A percentile compares a stretch with the other conserved stretches of the same genome.
Evolutionary conservation across 2,797 vertebrate genomes (phyloP).

Genomic region (Philypnodon macrostomus): DNA sequence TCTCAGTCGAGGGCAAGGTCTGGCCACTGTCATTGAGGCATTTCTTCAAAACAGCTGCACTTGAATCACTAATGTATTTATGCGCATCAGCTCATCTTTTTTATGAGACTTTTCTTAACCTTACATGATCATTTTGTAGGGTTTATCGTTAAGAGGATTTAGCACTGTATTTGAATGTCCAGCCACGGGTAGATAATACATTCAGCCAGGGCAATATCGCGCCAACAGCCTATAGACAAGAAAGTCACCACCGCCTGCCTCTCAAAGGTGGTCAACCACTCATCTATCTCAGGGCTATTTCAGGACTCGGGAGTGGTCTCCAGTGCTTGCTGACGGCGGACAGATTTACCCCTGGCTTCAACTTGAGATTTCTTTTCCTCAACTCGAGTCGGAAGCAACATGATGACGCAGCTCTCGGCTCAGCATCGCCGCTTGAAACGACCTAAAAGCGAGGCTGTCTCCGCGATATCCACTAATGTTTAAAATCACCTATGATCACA

Average conservation of each 20-base stretch:
- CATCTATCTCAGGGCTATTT: slow-evolving; percentile 42
- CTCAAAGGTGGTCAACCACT: slow-evolving; percentile 38
- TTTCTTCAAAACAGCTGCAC: slow-evolving; percentile 40
- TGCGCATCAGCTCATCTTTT: slow-evolving; percentile 19
- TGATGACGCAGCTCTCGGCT: slow-evolving; percentile 78
- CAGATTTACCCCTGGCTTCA: slow-evolving; percentile 64
- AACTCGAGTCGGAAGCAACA: slow-evolving; percentile 78
- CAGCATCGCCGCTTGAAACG: slow-evolving; percentile 73
- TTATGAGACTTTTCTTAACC: background rate
- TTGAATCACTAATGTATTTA: slow-evolving; percentile 10
- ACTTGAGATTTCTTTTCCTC: slow-evolving; percentile 77
- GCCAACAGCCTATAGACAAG: slow-evolving; percentile 55
- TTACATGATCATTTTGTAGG: background rate
- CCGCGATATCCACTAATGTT: slow-evolving; percentile 41
- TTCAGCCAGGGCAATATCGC: slow-evolving; percentile 44
- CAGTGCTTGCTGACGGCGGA: slow-evolving; percentile 37
- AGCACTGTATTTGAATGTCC: slow-evolving; percentile 5
- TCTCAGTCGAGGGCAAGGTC: slow-evolving; percentile 27
- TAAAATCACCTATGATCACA: slow-evolving; percentile 21
- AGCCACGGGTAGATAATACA: slow-evolving; percentile 36
- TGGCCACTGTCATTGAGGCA: slow-evolving; percentile 44
- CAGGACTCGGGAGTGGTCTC: slow-evolving; percentile 57
- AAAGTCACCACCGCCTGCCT: slow-evolving; percentile 51
- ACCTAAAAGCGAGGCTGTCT: slow-evolving; percentile 68
- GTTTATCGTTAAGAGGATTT: background rate